These are phyloP conservation scores for Tachyglossus aculeatus DNA, from an alignment of 2,797 vertebrate genomes.

Conservation along the genomic window DNA sequence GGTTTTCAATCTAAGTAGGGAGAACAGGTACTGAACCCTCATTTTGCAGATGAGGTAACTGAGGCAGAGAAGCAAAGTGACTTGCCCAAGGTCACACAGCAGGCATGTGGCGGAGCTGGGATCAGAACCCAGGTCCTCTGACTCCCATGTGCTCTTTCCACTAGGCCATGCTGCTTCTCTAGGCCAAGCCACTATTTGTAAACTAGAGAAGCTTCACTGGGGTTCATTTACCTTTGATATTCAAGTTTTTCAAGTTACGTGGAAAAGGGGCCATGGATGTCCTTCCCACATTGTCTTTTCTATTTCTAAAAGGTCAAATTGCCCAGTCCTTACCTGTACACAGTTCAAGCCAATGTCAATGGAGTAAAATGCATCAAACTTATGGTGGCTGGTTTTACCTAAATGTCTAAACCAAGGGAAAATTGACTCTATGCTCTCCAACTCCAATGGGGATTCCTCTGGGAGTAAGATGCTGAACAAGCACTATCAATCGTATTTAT, in stretches of 20 bases:
- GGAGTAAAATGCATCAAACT: background rate
- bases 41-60: no score
- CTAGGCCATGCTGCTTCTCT: no score
- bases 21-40: no score
- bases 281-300: constrained; percentile 2
- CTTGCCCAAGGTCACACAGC: no score
- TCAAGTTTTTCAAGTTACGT: constrained; percentile 46
- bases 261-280: constrained; percentile 16
- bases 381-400: background rate
- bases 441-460: background rate
- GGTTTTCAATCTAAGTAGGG: no score
- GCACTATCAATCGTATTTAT: no score
- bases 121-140: no score
- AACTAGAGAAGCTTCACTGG: constrained; percentile 44
- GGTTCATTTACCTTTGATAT: constrained; percentile 56
- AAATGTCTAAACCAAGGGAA: background rate
- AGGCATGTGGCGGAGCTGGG: no score
- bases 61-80: no score
- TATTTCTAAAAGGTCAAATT: constrained; percentile 27
- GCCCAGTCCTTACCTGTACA: background rate
- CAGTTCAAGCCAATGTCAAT: background rate
- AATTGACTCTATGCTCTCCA: background rate
- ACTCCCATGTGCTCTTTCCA: no score
- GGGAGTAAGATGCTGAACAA: no score
- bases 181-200: constrained; percentile 56